phyloP scores from a whole-genome alignment of 2,113 vertebrate genomes.

The Myrmecophaga tridactyla region DNA sequence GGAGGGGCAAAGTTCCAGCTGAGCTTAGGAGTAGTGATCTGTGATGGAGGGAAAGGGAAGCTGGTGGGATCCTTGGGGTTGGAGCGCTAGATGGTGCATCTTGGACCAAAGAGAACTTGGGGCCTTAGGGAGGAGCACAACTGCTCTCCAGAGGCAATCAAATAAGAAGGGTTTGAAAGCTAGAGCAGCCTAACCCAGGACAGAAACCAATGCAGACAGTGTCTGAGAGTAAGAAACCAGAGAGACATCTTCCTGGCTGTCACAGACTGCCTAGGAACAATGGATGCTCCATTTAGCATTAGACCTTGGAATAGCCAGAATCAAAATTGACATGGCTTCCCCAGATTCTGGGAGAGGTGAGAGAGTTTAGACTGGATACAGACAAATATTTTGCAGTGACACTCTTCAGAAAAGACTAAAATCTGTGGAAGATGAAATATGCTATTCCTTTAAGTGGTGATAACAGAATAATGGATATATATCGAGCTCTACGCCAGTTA shows the following conservation, averaged over 20 bases:
- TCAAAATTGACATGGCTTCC: neutral
- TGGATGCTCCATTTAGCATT: neutral
- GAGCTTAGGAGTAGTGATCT: neutral
- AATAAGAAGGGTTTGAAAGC: neutral
- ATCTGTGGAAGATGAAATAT: neutral
- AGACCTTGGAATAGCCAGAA: neutral
- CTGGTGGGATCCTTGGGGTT: neutral
- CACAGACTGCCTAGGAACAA: neutral
- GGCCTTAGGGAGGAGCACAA: neutral
- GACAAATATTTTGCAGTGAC: neutral
- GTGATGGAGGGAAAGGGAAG: neutral
- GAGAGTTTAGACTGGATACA: neutral
- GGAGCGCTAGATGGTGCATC: neutral
- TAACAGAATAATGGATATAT: neutral
- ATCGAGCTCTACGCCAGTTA: no score
- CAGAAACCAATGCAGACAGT: neutral
- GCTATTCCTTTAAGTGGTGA: neutral
- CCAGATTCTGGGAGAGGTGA: neutral
- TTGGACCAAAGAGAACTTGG: neutral
- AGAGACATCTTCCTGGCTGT: neutral
- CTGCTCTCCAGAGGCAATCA: neutral
- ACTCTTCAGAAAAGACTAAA: conserved; percentile 4
- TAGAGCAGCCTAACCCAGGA: neutral
- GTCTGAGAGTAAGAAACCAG: neutral
- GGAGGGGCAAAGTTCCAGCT: no score